Evolutionary conservation across 2,113 vertebrate genomes (phyloP), one percentile per base, ranked within the genome.

Genomic region (Pyxicephalus adspersus): DNA sequence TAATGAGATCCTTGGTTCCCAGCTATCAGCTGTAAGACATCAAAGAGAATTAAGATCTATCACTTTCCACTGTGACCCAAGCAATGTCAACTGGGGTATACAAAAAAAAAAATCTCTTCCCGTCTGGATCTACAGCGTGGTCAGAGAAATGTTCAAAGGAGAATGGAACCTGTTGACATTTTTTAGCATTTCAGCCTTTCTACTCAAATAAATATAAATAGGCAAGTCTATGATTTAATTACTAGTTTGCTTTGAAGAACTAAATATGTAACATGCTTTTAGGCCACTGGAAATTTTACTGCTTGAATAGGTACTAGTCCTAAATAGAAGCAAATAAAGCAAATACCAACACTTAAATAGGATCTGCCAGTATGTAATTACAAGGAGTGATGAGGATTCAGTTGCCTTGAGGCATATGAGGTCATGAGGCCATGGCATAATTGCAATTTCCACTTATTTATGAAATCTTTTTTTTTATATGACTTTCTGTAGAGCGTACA

Each of bases 21-120:
- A 75, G 63, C 70, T 82, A 82, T 82, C 70, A 75, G 71, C 71
- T 66, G 80, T 22, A 65, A 66, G 51, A 82, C 80, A 82, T 82
- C 80, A 82, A 82, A 82, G 70, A 66, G 71, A 82, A 75, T 75
- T 74, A 74, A 82, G 70, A 82, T 82, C 61, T 82, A 75, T 81
- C 70, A 61, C 68, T 65, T 74, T 81, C 22, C 55, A 57, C 64
- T 74, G 57, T 80, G 79, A 81, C 79, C 79, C 60, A 74, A 73
- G 34, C 80, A 82, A 82, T 66, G 79, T 81, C 79, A 81, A 74
- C 67, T 73, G 68, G 63, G 58, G 61, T 81, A 28, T 54, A 54
- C 75, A 50, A 57, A 73, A n/a, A 81, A 73, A n/a, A 81, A 74
- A 55, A 61, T 19, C 45, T 57, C 45, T 15, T 45, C 60, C 66